These are phyloP conservation scores for Drosophila borborema DNA, from an alignment of 2,888 invertebrate species.

Conservation along the genomic window DNA sequence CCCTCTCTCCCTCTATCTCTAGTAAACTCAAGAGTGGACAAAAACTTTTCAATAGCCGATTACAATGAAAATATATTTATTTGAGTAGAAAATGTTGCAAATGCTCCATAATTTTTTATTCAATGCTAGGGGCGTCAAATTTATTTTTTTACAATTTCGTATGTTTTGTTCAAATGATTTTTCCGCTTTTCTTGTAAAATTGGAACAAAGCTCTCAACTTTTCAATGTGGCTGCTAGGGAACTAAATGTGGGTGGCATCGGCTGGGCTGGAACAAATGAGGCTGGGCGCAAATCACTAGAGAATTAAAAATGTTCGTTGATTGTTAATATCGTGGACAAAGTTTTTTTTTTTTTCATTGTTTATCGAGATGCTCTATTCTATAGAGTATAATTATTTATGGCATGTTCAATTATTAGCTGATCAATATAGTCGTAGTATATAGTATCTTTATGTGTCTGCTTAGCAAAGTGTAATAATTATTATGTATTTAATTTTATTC, in stretches of 20 bases:
- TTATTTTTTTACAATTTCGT: conserved; percentile 17
- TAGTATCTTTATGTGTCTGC: no score
- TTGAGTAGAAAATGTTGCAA: conserved; percentile 13
- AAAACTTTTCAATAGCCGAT: conserved; percentile 13
- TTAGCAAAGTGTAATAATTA: no score
- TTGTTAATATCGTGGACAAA: conserved; percentile 65
- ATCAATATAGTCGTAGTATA: background rate
- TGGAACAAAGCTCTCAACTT: conserved; percentile 72
- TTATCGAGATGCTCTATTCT: background rate
- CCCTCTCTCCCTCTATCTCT: background rate
- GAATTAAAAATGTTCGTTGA: conserved; percentile 57
- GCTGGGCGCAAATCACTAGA: conserved; percentile 13
- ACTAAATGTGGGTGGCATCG: conserved; percentile 26
- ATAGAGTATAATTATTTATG: background rate
- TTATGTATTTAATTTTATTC: no score
- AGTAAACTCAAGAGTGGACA: background rate
- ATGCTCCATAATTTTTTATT: conserved; percentile 26
- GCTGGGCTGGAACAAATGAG: conserved; percentile 16
- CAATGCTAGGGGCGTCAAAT: conserved; percentile 17
- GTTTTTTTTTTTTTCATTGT: conserved; percentile 15
- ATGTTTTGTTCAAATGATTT: conserved; percentile 43
- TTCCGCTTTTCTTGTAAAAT: conserved; percentile 50
- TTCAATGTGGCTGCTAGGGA: conserved; percentile 22
- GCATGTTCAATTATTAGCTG: background rate
- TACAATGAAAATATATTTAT: conserved; percentile 24